Conservation (phyloP, 2,113 vertebrate species). For the Brachyistius frenatus region DNA sequence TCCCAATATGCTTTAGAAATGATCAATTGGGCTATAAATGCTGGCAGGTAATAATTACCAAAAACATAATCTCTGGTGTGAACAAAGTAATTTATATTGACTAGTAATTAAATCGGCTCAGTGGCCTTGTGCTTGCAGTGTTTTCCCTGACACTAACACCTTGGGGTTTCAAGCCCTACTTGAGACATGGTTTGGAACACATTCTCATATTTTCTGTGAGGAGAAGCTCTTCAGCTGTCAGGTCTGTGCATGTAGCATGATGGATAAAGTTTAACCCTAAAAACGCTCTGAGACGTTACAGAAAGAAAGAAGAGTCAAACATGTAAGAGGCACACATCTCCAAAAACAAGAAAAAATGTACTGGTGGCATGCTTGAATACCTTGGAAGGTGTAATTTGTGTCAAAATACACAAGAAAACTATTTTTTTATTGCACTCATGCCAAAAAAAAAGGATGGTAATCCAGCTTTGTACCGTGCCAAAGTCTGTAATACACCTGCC, state of each 20-base stretch:
- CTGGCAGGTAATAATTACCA: conserved; percentile 61
- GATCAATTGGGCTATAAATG: conserved; percentile 58
- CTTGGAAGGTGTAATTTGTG: background rate
- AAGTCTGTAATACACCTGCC: too few relatives aligned
- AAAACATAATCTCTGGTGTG: conserved; percentile 42
- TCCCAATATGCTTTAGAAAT: conserved; percentile 54
- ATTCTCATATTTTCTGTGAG: conserved; percentile 22
- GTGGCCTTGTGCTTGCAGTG: conserved; percentile 42
- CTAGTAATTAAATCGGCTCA: conserved; percentile 54
- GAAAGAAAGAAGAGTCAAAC: conserved; percentile 19
- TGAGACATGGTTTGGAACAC: conserved; percentile 20
- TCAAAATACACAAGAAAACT: background rate
- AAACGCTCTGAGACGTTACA: conserved; percentile 32
- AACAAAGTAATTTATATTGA: conserved; percentile 61
- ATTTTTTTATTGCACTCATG: too few relatives aligned
- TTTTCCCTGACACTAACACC: conserved; percentile 39
- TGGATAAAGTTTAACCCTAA: conserved; percentile 20
- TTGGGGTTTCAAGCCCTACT: conserved; percentile 44
- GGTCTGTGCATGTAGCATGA: conserved; percentile 56
- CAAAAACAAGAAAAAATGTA: conserved; percentile 20
- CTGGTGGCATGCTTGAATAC: background rate
- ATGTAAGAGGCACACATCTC: conserved; percentile 8
- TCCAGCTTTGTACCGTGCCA: too few relatives aligned
- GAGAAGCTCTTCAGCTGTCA: conserved; percentile 48
- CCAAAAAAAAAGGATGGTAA: too few relatives aligned